phyloP scores from a whole-genome alignment of 1,140 invertebrate genomes.

The Radopholus similis region DNA sequence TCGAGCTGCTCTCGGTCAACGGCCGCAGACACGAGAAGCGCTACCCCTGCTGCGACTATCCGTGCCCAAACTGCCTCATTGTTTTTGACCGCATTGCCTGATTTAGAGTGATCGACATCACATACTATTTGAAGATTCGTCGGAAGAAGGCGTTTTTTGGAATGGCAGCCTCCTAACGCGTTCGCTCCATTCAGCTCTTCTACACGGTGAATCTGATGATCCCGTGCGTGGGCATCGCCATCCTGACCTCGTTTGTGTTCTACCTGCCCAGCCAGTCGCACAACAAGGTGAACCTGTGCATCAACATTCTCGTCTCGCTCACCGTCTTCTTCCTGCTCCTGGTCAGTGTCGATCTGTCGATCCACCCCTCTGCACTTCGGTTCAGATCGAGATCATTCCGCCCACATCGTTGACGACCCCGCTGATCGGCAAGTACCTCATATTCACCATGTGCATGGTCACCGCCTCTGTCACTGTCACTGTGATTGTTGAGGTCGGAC shows the following conservation, averaged over 20 bases:
- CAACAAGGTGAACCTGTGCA: constrained; percentile 43
- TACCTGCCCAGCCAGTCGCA: constrained; percentile 76
- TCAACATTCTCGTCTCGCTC: constrained; percentile 71
- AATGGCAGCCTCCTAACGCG: not conserved
- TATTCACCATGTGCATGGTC: constrained; percentile 99
- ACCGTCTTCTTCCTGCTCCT: constrained; percentile 97
- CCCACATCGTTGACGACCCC: constrained; percentile 89
- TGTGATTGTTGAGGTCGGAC: constrained; percentile 63
- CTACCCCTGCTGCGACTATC: constrained; percentile 76
- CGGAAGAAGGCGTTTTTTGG: constrained; percentile 95
- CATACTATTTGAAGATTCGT: constrained; percentile 91
- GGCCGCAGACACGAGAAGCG: constrained; percentile 33
- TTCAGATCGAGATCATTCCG: constrained; percentile 79
- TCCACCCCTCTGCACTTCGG: not conserved
- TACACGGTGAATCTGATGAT: constrained; percentile 78
- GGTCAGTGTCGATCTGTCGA: constrained; percentile 74
- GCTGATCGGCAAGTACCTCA: constrained; percentile 87
- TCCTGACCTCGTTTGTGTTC: constrained; percentile 68
- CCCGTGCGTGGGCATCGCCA: constrained; percentile 67
- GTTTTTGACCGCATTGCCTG: not conserved
- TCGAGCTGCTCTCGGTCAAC: constrained; percentile 89
- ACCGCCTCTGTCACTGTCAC: constrained; percentile 96
- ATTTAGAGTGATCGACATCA: constrained; percentile 81
- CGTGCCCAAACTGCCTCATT: constrained; percentile 84
- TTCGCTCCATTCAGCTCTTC: constrained; percentile 65